A percentile compares a stretch with the other conserved stretches of the same genome.
phyloP scores from a whole-genome alignment of 2,113 vertebrate genomes.

The Nycticryphes semicollaris region DNA sequence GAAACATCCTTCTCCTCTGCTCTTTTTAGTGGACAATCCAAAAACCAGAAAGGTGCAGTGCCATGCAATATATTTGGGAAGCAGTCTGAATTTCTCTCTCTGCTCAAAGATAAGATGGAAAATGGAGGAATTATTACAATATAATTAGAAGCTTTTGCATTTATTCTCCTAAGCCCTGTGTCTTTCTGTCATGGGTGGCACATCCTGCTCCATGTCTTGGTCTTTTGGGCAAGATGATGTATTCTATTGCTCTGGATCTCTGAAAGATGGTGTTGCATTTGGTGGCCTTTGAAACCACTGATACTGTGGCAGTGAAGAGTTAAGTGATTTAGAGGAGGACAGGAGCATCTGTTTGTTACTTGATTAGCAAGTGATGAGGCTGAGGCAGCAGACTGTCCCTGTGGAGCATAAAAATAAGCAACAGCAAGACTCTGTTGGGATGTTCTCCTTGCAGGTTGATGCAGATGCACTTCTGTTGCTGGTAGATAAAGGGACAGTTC shows the following conservation, averaged over 20 bases:
- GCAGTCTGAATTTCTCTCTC: neutral
- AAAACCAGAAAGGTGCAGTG: neutral
- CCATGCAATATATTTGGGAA: neutral
- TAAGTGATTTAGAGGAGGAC: slow-evolving; percentile 35
- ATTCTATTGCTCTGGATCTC: neutral
- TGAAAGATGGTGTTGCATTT: neutral
- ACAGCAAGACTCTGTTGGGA: slow-evolving; percentile 39
- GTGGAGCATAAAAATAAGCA: slow-evolving; percentile 50
- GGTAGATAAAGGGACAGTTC: slow-evolving; percentile 24
- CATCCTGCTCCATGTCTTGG: neutral
- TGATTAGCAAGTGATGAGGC: slow-evolving; percentile 64
- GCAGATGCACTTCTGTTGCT: neutral
- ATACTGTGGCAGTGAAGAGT: neutral
- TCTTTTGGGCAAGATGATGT: neutral
- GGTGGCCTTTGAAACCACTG: slow-evolving; percentile 13
- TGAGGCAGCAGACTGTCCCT: slow-evolving; percentile 51
- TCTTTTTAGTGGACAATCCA: neutral
- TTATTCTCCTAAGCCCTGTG: neutral
- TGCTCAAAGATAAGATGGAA: neutral
- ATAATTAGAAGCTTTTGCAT: neutral
- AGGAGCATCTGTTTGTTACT: slow-evolving; percentile 58
- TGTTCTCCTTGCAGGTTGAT: slow-evolving; percentile 19
- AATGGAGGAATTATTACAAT: neutral
- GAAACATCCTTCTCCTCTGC: neutral
- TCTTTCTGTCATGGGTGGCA: neutral